Evolutionary conservation across 2,113 vertebrate species (phyloP), one percentile per base, ranked within the genome.

Genomic region (Scophthalmus maximus): DNA sequence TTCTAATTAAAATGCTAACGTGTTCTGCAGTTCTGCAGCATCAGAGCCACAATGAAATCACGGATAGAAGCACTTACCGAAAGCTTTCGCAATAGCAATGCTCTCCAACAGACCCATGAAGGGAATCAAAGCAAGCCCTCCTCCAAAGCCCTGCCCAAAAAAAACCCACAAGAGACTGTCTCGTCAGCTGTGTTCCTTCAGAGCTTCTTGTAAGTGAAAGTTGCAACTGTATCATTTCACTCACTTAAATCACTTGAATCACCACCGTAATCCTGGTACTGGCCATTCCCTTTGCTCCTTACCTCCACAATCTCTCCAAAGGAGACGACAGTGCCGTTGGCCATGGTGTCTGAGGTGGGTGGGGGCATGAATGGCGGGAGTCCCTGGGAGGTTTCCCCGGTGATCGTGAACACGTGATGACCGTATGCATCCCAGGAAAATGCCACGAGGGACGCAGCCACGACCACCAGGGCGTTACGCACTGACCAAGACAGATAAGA

Each of bases 81-180:
- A 99, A 23, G 97, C 95, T 89, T 96, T 98, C 22, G 96, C 97
- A 53, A 99, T 97, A 0, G 95, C 96, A 0, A 98, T 50, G 38
- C 94, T 99, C 91, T 99, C 98, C 92, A 99, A 73, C 47, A 99
- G 84, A 1, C 97, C 97, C 94, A 99, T 93, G 62, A 99, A 89
- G 0, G 98, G 96, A 67, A 99, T 95, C 68, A 99, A 94, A 0
- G 93, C 95, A 75, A 99, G 91, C 2, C 95, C 97, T 0, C 81
- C 89, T 10, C 96, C 97, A 84, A 98, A 93, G 76, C 88, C 95
- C 98, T 99, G 90, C 15, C 58, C 32, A 73, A 56, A 20, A 44
- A 25, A 60, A 14, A 78, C 22, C 65, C 6, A 44, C 40, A 79
- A 15, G 51, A 18, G 25, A 68, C 8, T 1, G n/a, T 9, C 5